Evolutionary conservation across 2,113 vertebrate species (phyloP), one percentile per base, ranked within the genome.

Genomic region (Seriola quinqueradiata): DNA sequence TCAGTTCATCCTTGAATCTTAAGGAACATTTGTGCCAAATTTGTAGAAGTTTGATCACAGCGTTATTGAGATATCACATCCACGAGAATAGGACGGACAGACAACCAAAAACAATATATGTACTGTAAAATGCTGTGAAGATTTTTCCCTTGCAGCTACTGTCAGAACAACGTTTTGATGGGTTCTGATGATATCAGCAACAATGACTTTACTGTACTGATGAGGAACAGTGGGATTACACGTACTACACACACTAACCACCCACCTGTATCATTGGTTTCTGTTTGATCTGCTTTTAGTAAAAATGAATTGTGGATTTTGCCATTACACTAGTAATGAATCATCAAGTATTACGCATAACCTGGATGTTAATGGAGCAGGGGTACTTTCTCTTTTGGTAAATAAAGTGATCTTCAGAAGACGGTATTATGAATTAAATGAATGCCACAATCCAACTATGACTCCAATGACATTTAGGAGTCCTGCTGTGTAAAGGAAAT

Each of bases 401-500:
- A 81, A 77, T 71, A 76, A 75, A 79, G 44, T 32, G 16, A 77
- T 74, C 38, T 55, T 46, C 34, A 78, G 55, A 70, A 70, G 21
- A 61, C 54, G 40, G 28, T 60, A 44, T 72, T 46, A 57, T 68
- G 42, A 75, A 76, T 80, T 77, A 46, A 65, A 77, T 70, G 4
- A 84, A 70, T 77, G 44, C 17, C 44, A 65, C 67, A 32, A 54
- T 69, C 36, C 36, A 59, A 65, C 19, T 28, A 60, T 25, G 34
- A 21, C 34, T 83, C 58, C 65, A 60, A 6, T 61, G 76, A 44
- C 63, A 48, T 50, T 74, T 73, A 64, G 13, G 48, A 59, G 52
- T 77, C 76, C 16, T 54, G n/a, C 34, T 55, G 54, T 79, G 61
- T 59, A 32, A 84, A 81, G 70, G 10, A 73, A 72, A 73, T 55